Evolutionary conservation across 2,797 vertebrate genomes (phyloP).

Genomic region (Aselliscus stoliczkanus): DNA sequence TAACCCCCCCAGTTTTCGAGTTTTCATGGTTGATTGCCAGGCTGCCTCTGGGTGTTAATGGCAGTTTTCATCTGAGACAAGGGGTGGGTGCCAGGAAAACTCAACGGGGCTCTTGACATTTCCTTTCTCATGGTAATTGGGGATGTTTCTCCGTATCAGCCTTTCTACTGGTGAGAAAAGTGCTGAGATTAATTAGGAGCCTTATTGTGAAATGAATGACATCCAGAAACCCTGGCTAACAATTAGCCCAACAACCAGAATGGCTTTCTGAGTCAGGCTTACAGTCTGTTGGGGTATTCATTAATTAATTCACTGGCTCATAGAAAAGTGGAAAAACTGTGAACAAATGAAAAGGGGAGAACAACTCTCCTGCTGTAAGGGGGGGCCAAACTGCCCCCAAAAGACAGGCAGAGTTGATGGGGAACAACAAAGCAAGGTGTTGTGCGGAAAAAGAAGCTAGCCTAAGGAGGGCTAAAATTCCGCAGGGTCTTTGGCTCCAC

Average conservation of each 20-base stretch:
- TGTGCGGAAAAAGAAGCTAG: background rate
- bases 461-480: background rate
- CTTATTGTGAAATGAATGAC: slow-evolving; percentile 73
- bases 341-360: slow-evolving; percentile 33
- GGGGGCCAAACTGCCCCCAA: background rate
- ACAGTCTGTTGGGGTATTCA: slow-evolving; percentile 51
- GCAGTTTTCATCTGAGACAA: slow-evolving; percentile 67
- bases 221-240: slow-evolving; percentile 76
- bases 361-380: slow-evolving; percentile 9
- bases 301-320: slow-evolving; percentile 71
- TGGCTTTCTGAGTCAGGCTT: slow-evolving; percentile 67
- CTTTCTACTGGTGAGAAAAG: slow-evolving; percentile 80
- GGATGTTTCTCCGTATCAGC: slow-evolving; percentile 77
- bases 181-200: slow-evolving; percentile 80
- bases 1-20: slow-evolving; percentile 29
- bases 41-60: slow-evolving; percentile 53
- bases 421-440: background rate
- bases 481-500: too few relatives aligned
- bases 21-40: slow-evolving; percentile 32
- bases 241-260: slow-evolving; percentile 76
- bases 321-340: slow-evolving; percentile 33
- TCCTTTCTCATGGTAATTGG: slow-evolving; percentile 78
- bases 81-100: slow-evolving; percentile 71
- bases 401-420: background rate
- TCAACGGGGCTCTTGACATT: slow-evolving; percentile 72